phyloP scores from a whole-genome alignment of 2,888 invertebrate genomes.

The Aphrophora alni region DNA sequence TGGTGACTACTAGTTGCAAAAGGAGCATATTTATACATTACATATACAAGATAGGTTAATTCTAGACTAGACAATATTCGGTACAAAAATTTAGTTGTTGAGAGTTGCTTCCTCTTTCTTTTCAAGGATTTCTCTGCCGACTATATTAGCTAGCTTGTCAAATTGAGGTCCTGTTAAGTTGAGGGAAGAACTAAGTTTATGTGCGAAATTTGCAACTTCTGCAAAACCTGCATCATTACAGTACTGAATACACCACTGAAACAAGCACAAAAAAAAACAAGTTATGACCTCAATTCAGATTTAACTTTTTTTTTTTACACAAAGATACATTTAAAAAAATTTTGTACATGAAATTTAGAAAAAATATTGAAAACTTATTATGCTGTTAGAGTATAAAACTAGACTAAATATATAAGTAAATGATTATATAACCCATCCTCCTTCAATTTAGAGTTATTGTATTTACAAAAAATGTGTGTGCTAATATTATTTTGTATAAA shows the following conservation, averaged over 20 bases:
- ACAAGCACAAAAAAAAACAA: slow-evolving; percentile 43
- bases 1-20: too few relatives aligned
- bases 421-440: too few relatives aligned
- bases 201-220: slow-evolving; percentile 59
- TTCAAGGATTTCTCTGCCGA: slow-evolving; percentile 30
- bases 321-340: too few relatives aligned
- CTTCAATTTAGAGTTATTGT: too few relatives aligned
- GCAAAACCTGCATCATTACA: slow-evolving; percentile 63
- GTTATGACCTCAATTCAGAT: not conserved
- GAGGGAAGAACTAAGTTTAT: slow-evolving; percentile 49
- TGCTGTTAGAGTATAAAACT: too few relatives aligned
- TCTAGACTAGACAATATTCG: not conserved
- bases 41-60: not conserved
- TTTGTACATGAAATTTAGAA: too few relatives aligned
- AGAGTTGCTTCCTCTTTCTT: not conserved
- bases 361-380: too few relatives aligned
- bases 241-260: slow-evolving; percentile 64
- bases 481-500: too few relatives aligned
- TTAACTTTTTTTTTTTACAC: too few relatives aligned
- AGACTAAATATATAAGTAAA: too few relatives aligned
- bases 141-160: slow-evolving; percentile 35
- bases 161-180: slow-evolving; percentile 36
- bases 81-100: not conserved
- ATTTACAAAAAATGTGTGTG: too few relatives aligned
- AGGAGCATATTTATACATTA: not conserved